These are phyloP conservation scores for Euglossa dilemma DNA, from an alignment of 1,140 invertebrate genomes.

Conservation along the genomic window DNA sequence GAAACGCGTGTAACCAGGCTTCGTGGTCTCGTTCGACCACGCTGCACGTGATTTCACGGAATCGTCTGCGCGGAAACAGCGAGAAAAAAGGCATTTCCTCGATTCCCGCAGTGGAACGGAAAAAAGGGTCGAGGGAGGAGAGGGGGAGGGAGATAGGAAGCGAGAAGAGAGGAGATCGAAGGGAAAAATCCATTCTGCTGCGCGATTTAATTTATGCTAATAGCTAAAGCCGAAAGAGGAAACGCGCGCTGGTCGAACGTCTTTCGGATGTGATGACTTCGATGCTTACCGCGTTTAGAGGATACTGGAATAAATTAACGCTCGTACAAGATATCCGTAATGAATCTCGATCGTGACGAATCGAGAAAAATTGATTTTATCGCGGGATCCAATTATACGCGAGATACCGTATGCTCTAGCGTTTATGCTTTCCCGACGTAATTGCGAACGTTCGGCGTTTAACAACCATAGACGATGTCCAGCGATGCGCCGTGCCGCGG, in stretches of 20 bases:
- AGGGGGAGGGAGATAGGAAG: no score
- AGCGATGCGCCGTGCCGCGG: background rate
- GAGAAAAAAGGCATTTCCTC: background rate
- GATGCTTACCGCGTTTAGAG: background rate
- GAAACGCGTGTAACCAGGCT: conserved; percentile 29
- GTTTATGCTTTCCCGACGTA: background rate
- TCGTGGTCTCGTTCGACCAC: conserved; percentile 5
- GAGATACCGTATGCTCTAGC: no score
- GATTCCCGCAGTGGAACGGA: background rate
- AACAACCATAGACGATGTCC: background rate
- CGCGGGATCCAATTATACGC: background rate
- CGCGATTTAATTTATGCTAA: background rate
- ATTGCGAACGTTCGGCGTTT: background rate
- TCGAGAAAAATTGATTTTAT: background rate
- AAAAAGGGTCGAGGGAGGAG: no score
- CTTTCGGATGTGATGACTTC: no score
- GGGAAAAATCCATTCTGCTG: background rate
- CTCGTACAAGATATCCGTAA: background rate
- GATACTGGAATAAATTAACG: background rate
- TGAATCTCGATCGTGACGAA: background rate
- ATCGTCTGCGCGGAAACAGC: background rate
- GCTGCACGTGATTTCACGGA: background rate
- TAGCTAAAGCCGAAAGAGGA: background rate
- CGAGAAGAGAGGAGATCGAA: no score
- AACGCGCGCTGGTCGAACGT: background rate